Conservation (phyloP, 2,888 invertebrate species). For the Mesorhabditis sp. region DNA sequence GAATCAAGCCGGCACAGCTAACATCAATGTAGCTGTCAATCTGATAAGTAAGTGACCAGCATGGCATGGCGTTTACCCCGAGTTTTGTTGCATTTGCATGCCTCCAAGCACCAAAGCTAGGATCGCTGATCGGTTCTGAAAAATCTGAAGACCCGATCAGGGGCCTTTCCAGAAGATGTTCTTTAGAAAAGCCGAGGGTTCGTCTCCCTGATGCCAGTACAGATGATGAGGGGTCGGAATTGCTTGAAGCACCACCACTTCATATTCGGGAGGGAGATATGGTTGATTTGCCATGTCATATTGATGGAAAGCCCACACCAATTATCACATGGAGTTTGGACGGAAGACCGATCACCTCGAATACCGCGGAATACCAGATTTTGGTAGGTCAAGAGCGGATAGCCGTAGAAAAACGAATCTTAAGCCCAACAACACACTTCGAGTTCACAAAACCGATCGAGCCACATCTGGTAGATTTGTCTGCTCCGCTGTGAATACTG, state of each 20-base stretch:
- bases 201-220: background rate
- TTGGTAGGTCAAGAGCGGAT: conserved; percentile 25
- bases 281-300: conserved; percentile 38
- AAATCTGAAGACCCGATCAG: background rate
- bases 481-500: conserved; percentile 67
- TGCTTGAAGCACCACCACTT: background rate
- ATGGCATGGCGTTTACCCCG: background rate
- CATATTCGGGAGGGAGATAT: conserved; percentile 30
- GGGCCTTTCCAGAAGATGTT: background rate
- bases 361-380: conserved; percentile 37
- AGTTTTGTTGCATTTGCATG: background rate
- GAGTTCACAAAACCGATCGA: conserved; percentile 39
- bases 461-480: conserved; percentile 62
- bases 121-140: background rate
- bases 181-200: background rate
- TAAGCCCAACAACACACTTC: conserved; percentile 47
- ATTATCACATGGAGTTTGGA: conserved; percentile 61
- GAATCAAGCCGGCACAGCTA: conserved; percentile 67
- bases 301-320: conserved; percentile 59
- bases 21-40: conserved; percentile 60
- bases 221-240: background rate
- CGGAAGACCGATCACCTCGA: conserved; percentile 47
- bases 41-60: conserved; percentile 60
- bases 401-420: conserved; percentile 10
- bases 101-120: background rate